Evolutionary conservation across 2,113 vertebrate genomes (phyloP).

Genomic region (Galbula dea): DNA sequence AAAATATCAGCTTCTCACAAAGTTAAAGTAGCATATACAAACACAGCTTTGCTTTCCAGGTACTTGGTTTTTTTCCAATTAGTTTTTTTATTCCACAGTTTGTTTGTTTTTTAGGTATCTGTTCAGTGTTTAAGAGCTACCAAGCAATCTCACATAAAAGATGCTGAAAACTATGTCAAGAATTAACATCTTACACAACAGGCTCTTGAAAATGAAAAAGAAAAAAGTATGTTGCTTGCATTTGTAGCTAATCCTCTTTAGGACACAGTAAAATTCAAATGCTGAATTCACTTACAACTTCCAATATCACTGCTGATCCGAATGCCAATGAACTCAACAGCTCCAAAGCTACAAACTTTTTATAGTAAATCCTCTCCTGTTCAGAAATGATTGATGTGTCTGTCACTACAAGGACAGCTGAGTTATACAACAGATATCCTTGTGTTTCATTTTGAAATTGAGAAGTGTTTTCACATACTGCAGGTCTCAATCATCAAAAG

Average conservation of each 20-base stretch:
- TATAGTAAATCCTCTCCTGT: slow-evolving; percentile 77
- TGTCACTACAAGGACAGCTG: slow-evolving; percentile 71
- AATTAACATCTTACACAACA: slow-evolving; percentile 69
- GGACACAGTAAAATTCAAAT: slow-evolving; percentile 77
- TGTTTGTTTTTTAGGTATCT: neutral
- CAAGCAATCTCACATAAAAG: slow-evolving; percentile 12
- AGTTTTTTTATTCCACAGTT: neutral
- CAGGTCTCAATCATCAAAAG: slow-evolving; percentile 83
- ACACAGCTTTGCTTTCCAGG: neutral
- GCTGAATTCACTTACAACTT: slow-evolving; percentile 77
- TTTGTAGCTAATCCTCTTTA: slow-evolving; percentile 86
- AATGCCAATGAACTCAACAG: slow-evolving; percentile 77
- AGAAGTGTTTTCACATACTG: slow-evolving; percentile 76
- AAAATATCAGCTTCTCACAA: neutral
- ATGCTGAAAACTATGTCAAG: slow-evolving; percentile 49
- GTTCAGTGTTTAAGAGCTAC: neutral
- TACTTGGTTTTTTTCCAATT: neutral
- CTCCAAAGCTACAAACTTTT: slow-evolving; percentile 76
- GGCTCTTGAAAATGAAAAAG: slow-evolving; percentile 57
- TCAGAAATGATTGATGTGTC: slow-evolving; percentile 72
- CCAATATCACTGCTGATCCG: slow-evolving; percentile 72
- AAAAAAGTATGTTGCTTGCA: slow-evolving; percentile 75
- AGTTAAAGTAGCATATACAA: neutral
- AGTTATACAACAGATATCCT: slow-evolving; percentile 65
- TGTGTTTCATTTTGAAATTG: slow-evolving; percentile 78